Evolutionary conservation across 1,140 invertebrate species (phyloP), one percentile per base, ranked within the genome.

Genomic region (Hesperophylax magnus): DNA sequence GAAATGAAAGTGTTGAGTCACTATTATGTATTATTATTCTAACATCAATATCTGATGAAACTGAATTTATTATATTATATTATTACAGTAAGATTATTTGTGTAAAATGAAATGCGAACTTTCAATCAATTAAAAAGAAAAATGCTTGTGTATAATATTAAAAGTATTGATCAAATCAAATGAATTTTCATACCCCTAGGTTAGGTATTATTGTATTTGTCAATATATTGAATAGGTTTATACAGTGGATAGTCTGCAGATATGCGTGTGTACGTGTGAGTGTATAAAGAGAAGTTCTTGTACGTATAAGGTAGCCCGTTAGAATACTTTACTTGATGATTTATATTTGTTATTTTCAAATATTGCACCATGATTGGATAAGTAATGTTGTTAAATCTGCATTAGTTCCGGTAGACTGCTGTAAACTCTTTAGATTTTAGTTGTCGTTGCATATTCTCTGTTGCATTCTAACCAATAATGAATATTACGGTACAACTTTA

Each of bases 161-260:
- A 72, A 53, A 71, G 24, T 72, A 72, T 54, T 52, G 47, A 72
- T 72, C 47, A 24, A 72, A 54, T 72, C 20, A 72, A 72, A 24
- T 72, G 69, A 27, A 56, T 72, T 72, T 72, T 72, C 69, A 72
- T 72, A 72, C 69, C 69, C 69, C 69, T 72, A 72, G 69, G 69
- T 54, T 72, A 53, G 69, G 22, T 72, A 20, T 72, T 54, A 72
- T 72, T 11, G 69, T 72, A 20, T 54, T 72, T 22, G 69, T 72
- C 52, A 72, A 72, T 72, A 54, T 54, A 53, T 54, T 24, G 2
- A 72, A 53, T 54, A 54, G 69, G 27, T 54, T 54, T 27, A 56
- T 53, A 56, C 52, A 56, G 18, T 18, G n/a, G 67, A 67, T 67
- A 34, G 58, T 61, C 58, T 15, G 18, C 58, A 31, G 39, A 71